Base-by-base conservation (phyloP, 2,797 vertebrate genomes). In the Loris lydekkerianus region DNA sequence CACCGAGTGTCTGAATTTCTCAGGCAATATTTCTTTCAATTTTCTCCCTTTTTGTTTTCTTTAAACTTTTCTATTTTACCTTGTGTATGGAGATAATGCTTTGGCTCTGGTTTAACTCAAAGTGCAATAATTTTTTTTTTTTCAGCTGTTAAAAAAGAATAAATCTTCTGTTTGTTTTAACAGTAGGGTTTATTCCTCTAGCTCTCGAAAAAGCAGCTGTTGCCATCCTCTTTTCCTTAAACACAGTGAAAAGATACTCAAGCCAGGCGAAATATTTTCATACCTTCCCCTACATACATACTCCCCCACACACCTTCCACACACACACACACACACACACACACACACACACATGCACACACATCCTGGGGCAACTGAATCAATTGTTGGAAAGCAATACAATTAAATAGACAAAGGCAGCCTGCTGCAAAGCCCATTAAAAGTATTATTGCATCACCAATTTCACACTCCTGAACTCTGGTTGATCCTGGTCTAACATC, bases 391-490 rank as follows among this genome's bases (percentile, higher is more conserved):
- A 96, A 92, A 93, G 34, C 67, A 85, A 75, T 84, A 69, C 56
- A 89, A 63, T 91, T 43, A 94, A 94, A 89, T 82, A 96, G 61
- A 86, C 37, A 58, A 34, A 92, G 49, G 81, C 75, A 58, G 10
- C 27, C 65, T 96, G 89, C 77, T 91, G 72, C 88, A 58, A 65
- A 95, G 69, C 4, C 85, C 67, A 92, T 56, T 67, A 60, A 87
- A 94, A 94, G 65, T 75, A 73, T 87, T 92, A 93, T 89, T 96
- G 94, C 84, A 89, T 88, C 87, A 95, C 65, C 65, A 96, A 77
- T 96, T 94, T 96, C 97, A 97, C 85, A 95, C 97, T 96, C 94
- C 86, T 98, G 95, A 93, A 96, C 77, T 96, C 94, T 1, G 0
- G 63, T 29, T 94, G 91, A 87, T 95, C 84, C 84, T n/a, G 2